Percentiles rank a stretch among this genome's conserved stretches.
These are phyloP conservation scores for Alexandromys fortis DNA, from an alignment of 2,113 vertebrate genomes.

Conservation along the genomic window DNA sequence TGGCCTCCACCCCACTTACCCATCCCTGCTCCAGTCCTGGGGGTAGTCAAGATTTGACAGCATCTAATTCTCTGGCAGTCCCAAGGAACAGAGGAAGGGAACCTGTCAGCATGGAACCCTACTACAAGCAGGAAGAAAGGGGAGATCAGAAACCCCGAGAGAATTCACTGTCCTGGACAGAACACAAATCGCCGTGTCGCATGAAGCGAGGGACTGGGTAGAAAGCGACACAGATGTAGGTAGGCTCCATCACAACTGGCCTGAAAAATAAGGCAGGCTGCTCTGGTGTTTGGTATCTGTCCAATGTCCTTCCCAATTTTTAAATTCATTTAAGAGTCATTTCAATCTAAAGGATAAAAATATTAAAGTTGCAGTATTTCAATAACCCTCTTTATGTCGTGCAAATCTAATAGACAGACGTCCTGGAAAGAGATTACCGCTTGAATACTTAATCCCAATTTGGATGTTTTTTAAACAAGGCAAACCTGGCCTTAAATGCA, in stretches of 20 bases:
- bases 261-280: constrained; percentile 81
- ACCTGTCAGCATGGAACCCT: not conserved
- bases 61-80: not conserved
- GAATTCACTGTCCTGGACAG: constrained; percentile 48
- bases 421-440: constrained; percentile 86
- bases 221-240: constrained; percentile 73
- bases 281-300: constrained; percentile 83
- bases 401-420: constrained; percentile 85
- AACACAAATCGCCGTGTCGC: not conserved
- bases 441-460: constrained; percentile 89
- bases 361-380: constrained; percentile 84
- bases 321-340: constrained; percentile 87
- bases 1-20: not conserved
- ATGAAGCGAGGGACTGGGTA: constrained; percentile 26
- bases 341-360: constrained; percentile 79
- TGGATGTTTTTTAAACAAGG: constrained; percentile 86
- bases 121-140: not conserved
- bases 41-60: not conserved
- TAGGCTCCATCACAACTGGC: constrained; percentile 68
- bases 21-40: not conserved
- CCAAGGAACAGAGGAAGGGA: constrained; percentile 19
- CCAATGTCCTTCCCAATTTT: constrained; percentile 80
- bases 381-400: constrained; percentile 83
- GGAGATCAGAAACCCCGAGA: constrained; percentile 26
- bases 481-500: constrained; percentile 86